A percentile compares a stretch with the other conserved stretches of the same genome.
phyloP scores from a whole-genome alignment of 2,113 vertebrate genomes.

The Salvator merianae region DNA sequence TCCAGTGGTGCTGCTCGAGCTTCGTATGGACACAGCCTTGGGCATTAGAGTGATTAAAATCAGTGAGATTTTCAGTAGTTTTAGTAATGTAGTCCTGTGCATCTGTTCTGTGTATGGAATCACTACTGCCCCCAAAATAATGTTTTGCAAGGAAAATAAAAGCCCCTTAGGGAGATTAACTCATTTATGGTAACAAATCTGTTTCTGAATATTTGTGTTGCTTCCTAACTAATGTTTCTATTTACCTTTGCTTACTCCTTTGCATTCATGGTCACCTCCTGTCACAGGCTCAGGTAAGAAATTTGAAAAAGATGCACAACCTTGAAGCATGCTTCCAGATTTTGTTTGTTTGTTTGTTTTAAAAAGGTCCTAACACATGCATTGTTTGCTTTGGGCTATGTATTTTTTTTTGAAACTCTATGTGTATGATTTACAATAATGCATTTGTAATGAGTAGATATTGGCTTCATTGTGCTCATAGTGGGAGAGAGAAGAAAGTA shows the following conservation, averaged over 20 bases:
- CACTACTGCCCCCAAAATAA: background rate
- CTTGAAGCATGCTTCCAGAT: background rate
- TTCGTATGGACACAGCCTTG: no score
- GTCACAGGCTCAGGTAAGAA: constrained; percentile 79
- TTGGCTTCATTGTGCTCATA: background rate
- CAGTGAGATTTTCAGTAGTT: background rate
- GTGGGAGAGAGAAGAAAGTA: background rate
- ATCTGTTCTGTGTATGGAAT: background rate
- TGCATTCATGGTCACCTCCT: constrained; percentile 42
- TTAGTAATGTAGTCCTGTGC: background rate
- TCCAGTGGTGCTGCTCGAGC: no score
- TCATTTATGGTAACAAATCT: constrained; percentile 26
- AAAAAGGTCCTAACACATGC: background rate
- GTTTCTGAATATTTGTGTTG: constrained; percentile 18
- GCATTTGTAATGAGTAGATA: background rate
- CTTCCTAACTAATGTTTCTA: constrained; percentile 42
- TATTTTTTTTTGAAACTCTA: background rate
- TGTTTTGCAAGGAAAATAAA: background rate
- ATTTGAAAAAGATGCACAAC: constrained; percentile 25
- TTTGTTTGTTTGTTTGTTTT: no score
- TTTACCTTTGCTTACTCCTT: constrained; percentile 39
- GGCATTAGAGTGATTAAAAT: background rate
- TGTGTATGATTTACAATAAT: background rate
- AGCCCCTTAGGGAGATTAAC: constrained; percentile 6
- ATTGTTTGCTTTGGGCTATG: background rate